Conservation (phyloP, 2,113 vertebrate species). For the Pandion haliaetus region DNA sequence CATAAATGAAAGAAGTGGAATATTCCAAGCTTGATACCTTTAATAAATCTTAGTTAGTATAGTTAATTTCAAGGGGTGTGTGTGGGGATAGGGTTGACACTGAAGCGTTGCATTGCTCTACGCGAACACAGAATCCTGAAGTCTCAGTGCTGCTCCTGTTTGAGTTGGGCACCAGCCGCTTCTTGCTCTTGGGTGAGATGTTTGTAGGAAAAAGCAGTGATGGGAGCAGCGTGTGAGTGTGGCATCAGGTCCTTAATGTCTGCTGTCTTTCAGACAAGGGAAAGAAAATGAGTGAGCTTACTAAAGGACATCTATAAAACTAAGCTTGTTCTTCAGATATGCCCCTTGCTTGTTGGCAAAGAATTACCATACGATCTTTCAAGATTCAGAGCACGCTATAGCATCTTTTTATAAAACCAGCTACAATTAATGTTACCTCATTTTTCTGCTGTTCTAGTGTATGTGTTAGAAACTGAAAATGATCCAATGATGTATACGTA, state of each 20-base stretch:
- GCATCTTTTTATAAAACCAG: neutral
- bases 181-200: neutral
- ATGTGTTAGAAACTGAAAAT: neutral
- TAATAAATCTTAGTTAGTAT: neutral
- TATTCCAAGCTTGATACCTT: neutral
- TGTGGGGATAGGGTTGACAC: neutral
- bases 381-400: neutral
- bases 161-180: rapidly evolving
- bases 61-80: rapidly evolving
- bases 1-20: neutral
- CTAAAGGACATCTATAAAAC: neutral
- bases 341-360: neutral
- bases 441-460: neutral
- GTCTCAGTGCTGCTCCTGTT: neutral
- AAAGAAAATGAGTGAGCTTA: neutral
- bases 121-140: neutral
- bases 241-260: neutral
- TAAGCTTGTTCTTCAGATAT: neutral
- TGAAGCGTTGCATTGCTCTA: neutral
- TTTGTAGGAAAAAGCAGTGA: rapidly evolving
- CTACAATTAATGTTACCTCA: neutral
- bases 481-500: neutral
- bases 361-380: neutral
- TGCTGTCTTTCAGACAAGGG: neutral
- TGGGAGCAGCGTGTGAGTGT: rapidly evolving